Percentiles rank a stretch among this genome's conserved stretches.
phyloP scores from a whole-genome alignment of 1,140 invertebrate genomes.

The Ceratoteleas bidentatus region DNA sequence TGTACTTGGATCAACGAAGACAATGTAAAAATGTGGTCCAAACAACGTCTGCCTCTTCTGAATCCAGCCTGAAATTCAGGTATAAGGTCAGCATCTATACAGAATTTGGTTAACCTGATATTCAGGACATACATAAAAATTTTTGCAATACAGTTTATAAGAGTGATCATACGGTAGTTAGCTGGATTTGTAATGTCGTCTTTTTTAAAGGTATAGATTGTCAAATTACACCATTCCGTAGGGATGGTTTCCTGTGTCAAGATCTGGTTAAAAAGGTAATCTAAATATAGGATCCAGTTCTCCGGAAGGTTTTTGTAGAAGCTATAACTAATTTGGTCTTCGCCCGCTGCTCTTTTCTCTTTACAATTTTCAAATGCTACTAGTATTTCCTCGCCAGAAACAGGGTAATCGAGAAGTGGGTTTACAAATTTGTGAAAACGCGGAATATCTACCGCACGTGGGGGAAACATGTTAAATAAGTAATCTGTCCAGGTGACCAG shows the following conservation, averaged over 20 bases:
- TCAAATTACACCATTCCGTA: not conserved
- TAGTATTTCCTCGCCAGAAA: not conserved
- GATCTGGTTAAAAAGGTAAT: conserved; percentile 8
- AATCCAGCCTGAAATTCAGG: conserved; percentile 4
- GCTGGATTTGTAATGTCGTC: not conserved
- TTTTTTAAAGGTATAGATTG: not conserved
- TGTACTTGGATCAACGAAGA: conserved; percentile 8
- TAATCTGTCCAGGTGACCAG: not conserved
- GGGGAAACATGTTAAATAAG: not conserved
- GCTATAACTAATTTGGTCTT: not conserved
- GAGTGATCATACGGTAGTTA: conserved; percentile 19
- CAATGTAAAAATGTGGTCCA: conserved; percentile 24
- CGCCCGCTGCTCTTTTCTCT: not conserved
- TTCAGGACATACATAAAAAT: conserved; percentile 4
- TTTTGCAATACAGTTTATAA: conserved; percentile 20
- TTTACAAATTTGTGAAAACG: not conserved
- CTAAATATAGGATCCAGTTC: conserved; percentile 1
- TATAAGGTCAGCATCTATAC: not conserved
- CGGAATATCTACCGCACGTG: not conserved
- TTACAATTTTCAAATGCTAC: not conserved
- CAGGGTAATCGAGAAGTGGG: not conserved
- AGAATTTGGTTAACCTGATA: not conserved
- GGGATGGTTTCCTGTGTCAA: not conserved
- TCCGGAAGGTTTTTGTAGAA: conserved; percentile 1
- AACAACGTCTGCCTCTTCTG: not conserved